Base-by-base conservation (phyloP, 1,140 invertebrate species). In the Drosophila ironensis region DNA sequence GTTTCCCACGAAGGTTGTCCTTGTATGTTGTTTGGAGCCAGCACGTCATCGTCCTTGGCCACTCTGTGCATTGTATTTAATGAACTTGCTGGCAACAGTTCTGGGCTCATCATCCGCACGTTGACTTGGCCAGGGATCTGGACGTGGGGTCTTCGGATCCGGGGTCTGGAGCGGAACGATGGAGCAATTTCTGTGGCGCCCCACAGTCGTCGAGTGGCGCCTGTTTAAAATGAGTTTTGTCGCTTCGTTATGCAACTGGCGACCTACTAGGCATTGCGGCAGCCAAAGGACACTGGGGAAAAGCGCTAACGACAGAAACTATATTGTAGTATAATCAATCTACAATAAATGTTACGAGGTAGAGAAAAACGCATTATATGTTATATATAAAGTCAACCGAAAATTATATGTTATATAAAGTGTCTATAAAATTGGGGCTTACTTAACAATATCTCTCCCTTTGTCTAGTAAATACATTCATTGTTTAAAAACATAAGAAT, bases 171-270 rank as follows among this genome's bases (percentile, higher is more conserved):
- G 41, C 59, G 56, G 19, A 48, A 61, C 14, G 37, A 41, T 46
- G 33, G 53, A 45, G 66, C 66, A 51, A 70, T 70, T 70, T 70
- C 41, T 45, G 45, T 70, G 67, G 67, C 67, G 67, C 66, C 67
- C 52, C 46, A 70, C 66, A 44, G 53, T 57, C 59, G n/a, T 50
- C 45, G 30, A 70, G 53, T 71, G 67, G 67, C 67, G 67, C 67
- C 67, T 71, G 67, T 71, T 71, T 71, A 46, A 70, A 71, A 71
- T 71, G 53, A 71, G 45, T 61, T 71, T 71, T 61, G 54, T 71
- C 53, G 66, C 67, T 70, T 60, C 66, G 67, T 70, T 60, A 70
- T 70, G 67, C 66, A 70, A 70, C 66, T 70, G 68, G 69, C 53
- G 44, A 50, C 54, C 25, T 14, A 40, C 51, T 47, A 48, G 22